These are phyloP conservation scores for Trachymyrmex cornetzi DNA, from an alignment of 1,140 invertebrate genomes.

Conservation along the genomic window DNA sequence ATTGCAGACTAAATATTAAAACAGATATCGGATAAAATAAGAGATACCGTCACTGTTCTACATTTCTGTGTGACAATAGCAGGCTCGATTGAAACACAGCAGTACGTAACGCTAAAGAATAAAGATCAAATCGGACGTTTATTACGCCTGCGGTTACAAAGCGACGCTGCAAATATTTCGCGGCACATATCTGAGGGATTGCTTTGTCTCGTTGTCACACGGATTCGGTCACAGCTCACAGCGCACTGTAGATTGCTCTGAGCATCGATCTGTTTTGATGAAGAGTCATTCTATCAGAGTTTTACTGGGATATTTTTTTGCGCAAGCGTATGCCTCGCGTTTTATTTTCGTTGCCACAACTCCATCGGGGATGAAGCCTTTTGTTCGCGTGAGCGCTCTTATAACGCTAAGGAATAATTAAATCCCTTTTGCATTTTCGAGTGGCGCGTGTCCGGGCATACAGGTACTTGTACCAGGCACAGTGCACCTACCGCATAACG, in stretches of 20 bases:
- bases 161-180: constrained; percentile 27
- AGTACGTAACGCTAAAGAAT: neutral
- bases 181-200: neutral
- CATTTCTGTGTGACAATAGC: neutral
- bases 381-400: constrained; percentile 49
- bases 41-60: neutral
- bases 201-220: constrained; percentile 16
- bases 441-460: constrained; percentile 56
- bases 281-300: neutral
- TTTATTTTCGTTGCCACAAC: constrained; percentile 16
- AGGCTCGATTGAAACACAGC: neutral
- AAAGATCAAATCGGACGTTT: constrained; percentile 47
- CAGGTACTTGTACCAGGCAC: constrained; percentile 42
- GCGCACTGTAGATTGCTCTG: neutral
- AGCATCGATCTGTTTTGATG: neutral
- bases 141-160: neutral
- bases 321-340: neutral
- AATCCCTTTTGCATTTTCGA: constrained; percentile 55
- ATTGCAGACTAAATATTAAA: neutral
- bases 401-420: constrained; percentile 50
- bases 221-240: neutral
- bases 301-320: neutral
- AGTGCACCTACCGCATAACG: constrained; percentile 27
- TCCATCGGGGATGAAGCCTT: neutral
- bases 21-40: neutral